Evolutionary conservation across 2,113 vertebrate genomes (phyloP).

Genomic region (Hassar affinis): DNA sequence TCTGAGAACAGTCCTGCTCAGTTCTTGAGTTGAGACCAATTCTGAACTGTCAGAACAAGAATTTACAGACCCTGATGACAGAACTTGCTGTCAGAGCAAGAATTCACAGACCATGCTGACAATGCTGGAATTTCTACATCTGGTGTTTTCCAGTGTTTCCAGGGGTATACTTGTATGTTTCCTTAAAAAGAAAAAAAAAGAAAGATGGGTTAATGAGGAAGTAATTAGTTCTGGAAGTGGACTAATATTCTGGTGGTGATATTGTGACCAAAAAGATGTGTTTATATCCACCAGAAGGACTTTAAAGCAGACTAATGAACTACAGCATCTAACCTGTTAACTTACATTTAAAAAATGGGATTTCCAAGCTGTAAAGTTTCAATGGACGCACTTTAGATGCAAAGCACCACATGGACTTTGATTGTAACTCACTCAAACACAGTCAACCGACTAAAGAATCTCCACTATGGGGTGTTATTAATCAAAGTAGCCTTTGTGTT

Average conservation of each 20-base stretch:
- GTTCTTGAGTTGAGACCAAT: not conserved
- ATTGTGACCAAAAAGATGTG: not conserved
- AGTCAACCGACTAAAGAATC: not conserved
- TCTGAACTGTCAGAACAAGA: not conserved
- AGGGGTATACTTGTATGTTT: not conserved
- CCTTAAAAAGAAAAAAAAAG: not conserved
- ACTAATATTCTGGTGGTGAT: not conserved
- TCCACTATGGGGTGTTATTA: conserved; percentile 7
- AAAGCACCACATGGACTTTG: not conserved
- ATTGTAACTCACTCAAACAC: not conserved
- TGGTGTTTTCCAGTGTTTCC: not conserved
- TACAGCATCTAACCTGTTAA: not conserved
- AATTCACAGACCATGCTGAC: not conserved
- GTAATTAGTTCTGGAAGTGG: not conserved
- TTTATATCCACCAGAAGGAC: not conserved
- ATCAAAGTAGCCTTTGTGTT: not conserved
- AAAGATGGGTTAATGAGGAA: not conserved
- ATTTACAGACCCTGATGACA: not conserved
- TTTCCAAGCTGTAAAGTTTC: not conserved
- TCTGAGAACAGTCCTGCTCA: not conserved
- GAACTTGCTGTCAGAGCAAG: conserved; percentile 5
- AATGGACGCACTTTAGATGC: not conserved
- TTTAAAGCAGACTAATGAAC: not conserved
- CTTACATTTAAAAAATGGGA: too few relatives aligned
- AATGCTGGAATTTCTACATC: not conserved